A percentile compares a stretch with the other conserved stretches of the same genome.
phyloP scores from a whole-genome alignment of 2,797 vertebrate species.

The Xyrichtys novacula region DNA sequence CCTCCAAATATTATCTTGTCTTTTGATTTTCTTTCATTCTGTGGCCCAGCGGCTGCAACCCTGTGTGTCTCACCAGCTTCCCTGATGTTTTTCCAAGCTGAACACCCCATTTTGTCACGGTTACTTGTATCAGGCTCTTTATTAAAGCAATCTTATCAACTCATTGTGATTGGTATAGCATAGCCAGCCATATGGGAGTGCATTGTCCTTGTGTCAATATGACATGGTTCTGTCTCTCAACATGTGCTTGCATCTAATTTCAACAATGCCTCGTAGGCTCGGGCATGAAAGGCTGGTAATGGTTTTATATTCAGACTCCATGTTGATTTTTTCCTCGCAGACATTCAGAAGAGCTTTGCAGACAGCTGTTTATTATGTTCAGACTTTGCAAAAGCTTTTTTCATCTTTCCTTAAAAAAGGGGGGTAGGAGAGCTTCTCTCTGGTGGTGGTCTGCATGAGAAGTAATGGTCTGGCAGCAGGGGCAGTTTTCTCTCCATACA shows the following conservation, averaged over 20 bases:
- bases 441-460: constrained; percentile 54
- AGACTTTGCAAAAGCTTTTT: constrained; percentile 46
- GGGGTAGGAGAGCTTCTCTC: constrained; percentile 44
- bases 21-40: constrained; percentile 54
- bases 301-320: constrained; percentile 64
- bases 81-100: constrained; percentile 49
- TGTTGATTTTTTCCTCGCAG: constrained; percentile 59
- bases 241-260: constrained; percentile 68
- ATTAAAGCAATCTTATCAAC: constrained; percentile 30
- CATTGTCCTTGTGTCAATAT: constrained; percentile 48
- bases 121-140: constrained; percentile 47
- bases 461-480: constrained; percentile 31
- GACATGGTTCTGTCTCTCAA: constrained; percentile 48
- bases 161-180: constrained; percentile 28
- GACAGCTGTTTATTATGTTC: constrained; percentile 63
- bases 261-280: constrained; percentile 59
- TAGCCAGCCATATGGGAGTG: constrained; percentile 37
- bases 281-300: constrained; percentile 65
- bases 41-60: constrained; percentile 28
- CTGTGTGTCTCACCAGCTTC: constrained; percentile 40
- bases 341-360: constrained; percentile 59
- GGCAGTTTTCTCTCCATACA: constrained; percentile 20
- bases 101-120: constrained; percentile 53
- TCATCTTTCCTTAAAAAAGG: constrained; percentile 21
- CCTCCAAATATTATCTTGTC: constrained; percentile 46